Conservation (phyloP, 2,888 invertebrate species). For the Lydus trimaculatus region DNA sequence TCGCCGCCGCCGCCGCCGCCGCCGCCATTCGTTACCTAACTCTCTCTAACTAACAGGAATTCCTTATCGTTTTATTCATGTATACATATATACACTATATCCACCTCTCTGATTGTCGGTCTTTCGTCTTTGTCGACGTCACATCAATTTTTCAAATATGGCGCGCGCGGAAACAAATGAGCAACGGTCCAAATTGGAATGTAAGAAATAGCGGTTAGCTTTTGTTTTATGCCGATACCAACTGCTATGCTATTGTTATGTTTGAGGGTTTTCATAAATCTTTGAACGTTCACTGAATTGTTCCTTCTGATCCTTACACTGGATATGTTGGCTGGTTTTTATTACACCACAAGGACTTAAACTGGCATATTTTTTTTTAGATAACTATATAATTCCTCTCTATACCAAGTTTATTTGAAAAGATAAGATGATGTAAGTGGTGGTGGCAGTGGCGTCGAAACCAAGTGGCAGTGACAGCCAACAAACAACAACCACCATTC, state of each 20-base stretch:
- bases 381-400: background rate
- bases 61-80: constrained; percentile 50
- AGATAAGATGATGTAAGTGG: background rate
- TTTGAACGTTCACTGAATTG: constrained; percentile 52
- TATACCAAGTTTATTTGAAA: constrained; percentile 2
- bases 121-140: constrained; percentile 62
- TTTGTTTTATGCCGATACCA: constrained; percentile 61
- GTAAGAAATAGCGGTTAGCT: constrained; percentile 63
- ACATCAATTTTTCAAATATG: constrained; percentile 62
- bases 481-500: background rate
- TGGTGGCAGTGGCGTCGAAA: background rate
- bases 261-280: constrained; percentile 57
- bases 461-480: background rate
- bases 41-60: constrained; percentile 39
- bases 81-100: too few relatives aligned
- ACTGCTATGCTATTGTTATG: constrained; percentile 60
- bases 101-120: constrained; percentile 56
- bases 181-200: constrained; percentile 61
- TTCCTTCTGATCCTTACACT: constrained; percentile 41
- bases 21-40: constrained; percentile 49
- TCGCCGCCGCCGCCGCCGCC: constrained; percentile 34
- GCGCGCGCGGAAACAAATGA: constrained; percentile 61
- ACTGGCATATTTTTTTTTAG: constrained; percentile 30
- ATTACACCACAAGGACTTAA: constrained; percentile 49
- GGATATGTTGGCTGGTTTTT: constrained; percentile 49